phyloP scores from a whole-genome alignment of 2,113 vertebrate genomes.

The Sterna hirundo region DNA sequence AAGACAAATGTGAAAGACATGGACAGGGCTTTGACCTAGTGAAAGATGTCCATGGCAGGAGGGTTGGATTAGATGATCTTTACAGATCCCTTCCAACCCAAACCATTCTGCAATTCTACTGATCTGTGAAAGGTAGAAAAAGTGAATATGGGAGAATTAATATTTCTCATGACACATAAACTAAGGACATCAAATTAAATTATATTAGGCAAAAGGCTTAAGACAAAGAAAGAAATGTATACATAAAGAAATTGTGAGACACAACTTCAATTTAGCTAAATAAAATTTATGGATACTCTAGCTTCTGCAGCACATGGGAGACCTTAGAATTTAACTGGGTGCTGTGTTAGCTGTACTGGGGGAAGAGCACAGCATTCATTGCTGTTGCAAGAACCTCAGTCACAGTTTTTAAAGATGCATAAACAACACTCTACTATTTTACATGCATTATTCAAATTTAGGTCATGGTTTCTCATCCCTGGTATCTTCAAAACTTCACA shows the following conservation, averaged over 20 bases:
- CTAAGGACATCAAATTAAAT: not conserved
- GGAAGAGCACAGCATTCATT: not conserved
- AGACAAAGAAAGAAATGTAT: not conserved
- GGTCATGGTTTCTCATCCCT: not conserved
- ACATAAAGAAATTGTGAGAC: not conserved
- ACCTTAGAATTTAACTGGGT: not conserved
- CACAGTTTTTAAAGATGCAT: not conserved
- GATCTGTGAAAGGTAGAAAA: not conserved
- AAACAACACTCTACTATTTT: not conserved
- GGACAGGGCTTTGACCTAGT: not conserved
- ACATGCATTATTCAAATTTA: not conserved
- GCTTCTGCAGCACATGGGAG: not conserved
- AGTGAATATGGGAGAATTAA: not conserved
- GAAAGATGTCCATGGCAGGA: not conserved
- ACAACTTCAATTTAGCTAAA: not conserved
- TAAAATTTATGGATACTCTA: not conserved
- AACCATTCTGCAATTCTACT: not conserved
- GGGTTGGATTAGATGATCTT: not conserved
- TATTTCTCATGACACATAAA: not conserved
- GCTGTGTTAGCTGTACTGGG: not conserved
- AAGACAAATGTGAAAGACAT: not conserved
- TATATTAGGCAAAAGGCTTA: not conserved
- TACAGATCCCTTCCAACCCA: not conserved
- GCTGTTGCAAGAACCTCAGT: not conserved
- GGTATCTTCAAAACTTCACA: not conserved